phyloP scores from a whole-genome alignment of 2,888 invertebrate species.

The Caenorhabditis japonica region DNA sequence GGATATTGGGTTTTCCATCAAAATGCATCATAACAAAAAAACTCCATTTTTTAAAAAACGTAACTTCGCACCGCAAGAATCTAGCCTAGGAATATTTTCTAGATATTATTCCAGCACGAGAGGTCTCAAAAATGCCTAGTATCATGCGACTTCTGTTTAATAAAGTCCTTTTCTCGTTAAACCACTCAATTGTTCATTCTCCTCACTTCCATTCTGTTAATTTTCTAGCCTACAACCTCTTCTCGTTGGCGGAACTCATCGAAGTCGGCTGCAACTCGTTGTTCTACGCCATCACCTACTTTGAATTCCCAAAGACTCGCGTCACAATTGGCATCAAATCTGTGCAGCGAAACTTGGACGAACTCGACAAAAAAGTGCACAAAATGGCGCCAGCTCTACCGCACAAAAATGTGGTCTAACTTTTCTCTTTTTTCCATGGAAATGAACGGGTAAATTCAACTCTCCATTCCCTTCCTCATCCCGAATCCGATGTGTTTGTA shows the following conservation, averaged over 20 bases:
- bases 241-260: conserved; percentile 73
- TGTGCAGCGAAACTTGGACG: conserved; percentile 42
- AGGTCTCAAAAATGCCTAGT: too few species aligned
- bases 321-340: conserved; percentile 58
- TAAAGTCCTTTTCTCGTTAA: not conserved
- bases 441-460: conserved; percentile 16
- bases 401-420: conserved; percentile 23
- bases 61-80: too few species aligned
- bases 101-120: too few species aligned
- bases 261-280: conserved; percentile 72
- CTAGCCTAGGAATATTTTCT: too few species aligned
- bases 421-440: not conserved
- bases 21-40: too few species aligned
- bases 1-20: too few species aligned
- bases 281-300: conserved; percentile 71
- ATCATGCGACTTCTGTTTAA: not conserved
- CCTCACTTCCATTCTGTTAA: not conserved
- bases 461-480: not conserved
- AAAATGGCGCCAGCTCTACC: conserved; percentile 45
- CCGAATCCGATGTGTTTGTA: conserved; percentile 26
- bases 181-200: not conserved
- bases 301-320: conserved; percentile 67
- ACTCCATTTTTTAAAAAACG: too few species aligned
- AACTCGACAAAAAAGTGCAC: conserved; percentile 28
- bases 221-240: conserved; percentile 70